A percentile compares a stretch with the other conserved stretches of the same genome.
These are phyloP conservation scores for Lutjanus argentimaculatus DNA, from an alignment of 2,797 vertebrate species.

Conservation along the genomic window DNA sequence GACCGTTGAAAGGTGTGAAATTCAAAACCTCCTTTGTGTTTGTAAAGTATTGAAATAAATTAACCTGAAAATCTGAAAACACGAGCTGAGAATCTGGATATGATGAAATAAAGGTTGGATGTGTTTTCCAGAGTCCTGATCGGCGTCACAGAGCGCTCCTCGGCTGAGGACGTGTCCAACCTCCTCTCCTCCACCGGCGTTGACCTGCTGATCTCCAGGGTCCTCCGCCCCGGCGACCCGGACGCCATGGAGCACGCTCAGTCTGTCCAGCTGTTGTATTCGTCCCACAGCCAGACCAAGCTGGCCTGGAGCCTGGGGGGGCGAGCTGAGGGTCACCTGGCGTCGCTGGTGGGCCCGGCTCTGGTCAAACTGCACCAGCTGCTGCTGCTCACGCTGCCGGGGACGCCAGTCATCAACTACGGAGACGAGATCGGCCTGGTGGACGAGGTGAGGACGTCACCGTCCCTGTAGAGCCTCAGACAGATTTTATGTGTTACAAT, in stretches of 20 bases:
- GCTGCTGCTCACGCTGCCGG: constrained; percentile 90
- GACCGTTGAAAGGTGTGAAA: too few relatives aligned
- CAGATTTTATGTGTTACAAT: too few relatives aligned
- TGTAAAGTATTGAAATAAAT: too few relatives aligned
- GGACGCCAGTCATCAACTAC: constrained; percentile 89
- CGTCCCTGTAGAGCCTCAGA: too few relatives aligned
- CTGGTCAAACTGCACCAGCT: constrained; percentile 84
- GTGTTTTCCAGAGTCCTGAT: constrained; percentile 84
- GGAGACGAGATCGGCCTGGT: constrained; percentile 91
- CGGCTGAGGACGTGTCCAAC: constrained; percentile 66
- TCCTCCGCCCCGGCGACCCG: constrained; percentile 39
- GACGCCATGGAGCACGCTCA: constrained; percentile 28
- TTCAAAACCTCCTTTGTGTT: too few relatives aligned
- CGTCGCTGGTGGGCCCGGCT: constrained; percentile 62
- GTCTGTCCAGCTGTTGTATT: constrained; percentile 73
- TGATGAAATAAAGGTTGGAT: too few relatives aligned
- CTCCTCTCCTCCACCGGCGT: constrained; percentile 78
- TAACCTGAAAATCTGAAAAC: too few relatives aligned
- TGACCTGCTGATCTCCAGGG: constrained; percentile 84
- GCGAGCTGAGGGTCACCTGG: constrained; percentile 78
- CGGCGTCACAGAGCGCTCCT: constrained; percentile 71
- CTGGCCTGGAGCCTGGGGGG: constrained; percentile 83
- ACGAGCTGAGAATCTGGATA: too few relatives aligned
- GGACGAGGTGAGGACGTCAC: constrained; percentile 75
- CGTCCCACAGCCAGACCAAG: constrained; percentile 51